Conservation (phyloP, 2,888 invertebrate genomes). For the Phania funesta region DNA sequence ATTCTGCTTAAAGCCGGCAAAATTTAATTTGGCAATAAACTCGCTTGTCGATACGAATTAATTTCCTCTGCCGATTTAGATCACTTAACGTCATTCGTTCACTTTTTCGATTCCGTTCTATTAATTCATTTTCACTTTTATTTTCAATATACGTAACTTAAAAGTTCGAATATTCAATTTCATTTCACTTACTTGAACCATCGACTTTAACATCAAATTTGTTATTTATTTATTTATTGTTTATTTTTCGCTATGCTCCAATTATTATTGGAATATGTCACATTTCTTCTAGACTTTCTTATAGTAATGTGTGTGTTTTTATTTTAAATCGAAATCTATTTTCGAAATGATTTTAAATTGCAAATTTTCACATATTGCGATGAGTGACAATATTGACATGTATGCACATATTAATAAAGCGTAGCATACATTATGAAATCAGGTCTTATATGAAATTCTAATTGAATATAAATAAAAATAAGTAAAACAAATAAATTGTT, state of each 20-base stretch:
- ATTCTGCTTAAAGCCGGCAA: no score
- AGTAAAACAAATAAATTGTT: conserved; percentile 35
- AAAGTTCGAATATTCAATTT: not conserved
- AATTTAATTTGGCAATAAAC: no score
- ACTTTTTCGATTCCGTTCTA: no score
- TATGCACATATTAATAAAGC: conserved; percentile 29
- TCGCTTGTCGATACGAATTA: no score
- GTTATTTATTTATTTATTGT: not conserved
- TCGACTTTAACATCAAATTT: not conserved
- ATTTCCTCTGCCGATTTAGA: no score
- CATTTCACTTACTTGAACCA: not conserved
- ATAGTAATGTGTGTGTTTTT: not conserved
- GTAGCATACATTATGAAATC: conserved; percentile 18
- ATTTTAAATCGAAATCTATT: conserved; percentile 10
- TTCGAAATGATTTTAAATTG: conserved; percentile 49
- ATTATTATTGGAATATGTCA: conserved; percentile 27
- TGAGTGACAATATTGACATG: conserved; percentile 16
- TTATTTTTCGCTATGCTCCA: not conserved
- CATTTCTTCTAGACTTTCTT: conserved; percentile 12
- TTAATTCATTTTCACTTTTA: no score
- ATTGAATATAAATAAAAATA: conserved; percentile 4
- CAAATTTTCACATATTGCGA: conserved; percentile 33
- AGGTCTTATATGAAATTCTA: conserved; percentile 39
- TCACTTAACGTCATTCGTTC: no score
- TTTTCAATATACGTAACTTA: no score